Evolutionary conservation across 2,113 vertebrate genomes (phyloP).

Genomic region (Psilopsiagon aymara): DNA sequence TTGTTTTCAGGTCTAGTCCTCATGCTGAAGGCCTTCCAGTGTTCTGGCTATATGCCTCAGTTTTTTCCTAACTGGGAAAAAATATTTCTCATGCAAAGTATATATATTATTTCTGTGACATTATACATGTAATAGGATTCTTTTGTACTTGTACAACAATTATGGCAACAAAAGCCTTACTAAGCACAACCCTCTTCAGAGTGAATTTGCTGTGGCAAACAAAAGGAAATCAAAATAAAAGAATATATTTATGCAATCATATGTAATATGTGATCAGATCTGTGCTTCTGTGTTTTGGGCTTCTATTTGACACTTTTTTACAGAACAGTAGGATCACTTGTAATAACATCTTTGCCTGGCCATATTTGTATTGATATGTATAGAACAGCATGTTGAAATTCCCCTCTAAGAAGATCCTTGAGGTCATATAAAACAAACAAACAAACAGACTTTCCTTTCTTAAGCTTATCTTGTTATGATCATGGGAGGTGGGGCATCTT

Average conservation of each 20-base stretch:
- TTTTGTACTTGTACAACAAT: slow-evolving; percentile 23
- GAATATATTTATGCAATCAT: not conserved
- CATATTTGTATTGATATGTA: slow-evolving; percentile 47
- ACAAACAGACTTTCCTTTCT: slow-evolving; percentile 24
- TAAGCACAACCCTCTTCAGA: not conserved
- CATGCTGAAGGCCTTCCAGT: not conserved
- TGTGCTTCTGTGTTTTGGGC: not conserved
- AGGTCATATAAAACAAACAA: slow-evolving; percentile 36
- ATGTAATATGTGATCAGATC: not conserved
- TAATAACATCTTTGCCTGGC: slow-evolving; percentile 1
- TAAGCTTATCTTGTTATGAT: not conserved
- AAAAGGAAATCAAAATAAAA: slow-evolving; percentile 28
- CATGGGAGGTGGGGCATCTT: not conserved
- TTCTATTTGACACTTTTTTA: not conserved
- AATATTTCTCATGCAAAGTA: not conserved
- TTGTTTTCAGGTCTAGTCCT: not conserved
- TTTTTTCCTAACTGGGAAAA: not conserved
- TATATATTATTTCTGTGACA: not conserved
- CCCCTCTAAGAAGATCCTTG: slow-evolving; percentile 18
- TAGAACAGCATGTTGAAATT: not conserved
- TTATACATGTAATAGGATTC: not conserved
- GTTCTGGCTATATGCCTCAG: not conserved
- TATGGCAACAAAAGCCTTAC: not conserved
- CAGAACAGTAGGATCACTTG: not conserved
- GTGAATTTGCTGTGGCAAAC: not conserved